These are phyloP conservation scores for Neocrepidodera transversa DNA, from an alignment of 2,888 invertebrate genomes.

Conservation along the genomic window DNA sequence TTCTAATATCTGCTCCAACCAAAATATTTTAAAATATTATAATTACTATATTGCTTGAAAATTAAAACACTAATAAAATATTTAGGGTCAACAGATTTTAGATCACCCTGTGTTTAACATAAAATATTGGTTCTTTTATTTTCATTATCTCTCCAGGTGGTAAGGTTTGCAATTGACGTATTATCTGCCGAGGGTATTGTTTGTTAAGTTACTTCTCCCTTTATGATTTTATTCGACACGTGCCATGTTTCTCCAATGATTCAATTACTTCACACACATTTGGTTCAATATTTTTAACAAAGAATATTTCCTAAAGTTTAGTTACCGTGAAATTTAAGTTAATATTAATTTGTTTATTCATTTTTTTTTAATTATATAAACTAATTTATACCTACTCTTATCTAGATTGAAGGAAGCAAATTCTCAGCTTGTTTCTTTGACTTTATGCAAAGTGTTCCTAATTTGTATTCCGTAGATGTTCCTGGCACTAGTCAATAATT, in stretches of 20 bases:
- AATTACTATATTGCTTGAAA: no score
- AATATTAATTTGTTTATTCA: no score
- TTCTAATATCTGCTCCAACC: no score
- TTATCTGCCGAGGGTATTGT: slow-evolving; percentile 41
- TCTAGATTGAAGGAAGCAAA: slow-evolving; percentile 43
- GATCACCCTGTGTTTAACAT: no score
- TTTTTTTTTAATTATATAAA: no score
- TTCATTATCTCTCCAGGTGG: slow-evolving; percentile 37
- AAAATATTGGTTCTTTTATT: background rate
- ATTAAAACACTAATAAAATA: no score
- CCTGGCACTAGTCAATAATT: slow-evolving; percentile 54
- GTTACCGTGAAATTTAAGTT: no score
- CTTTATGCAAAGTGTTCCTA: slow-evolving; percentile 52
- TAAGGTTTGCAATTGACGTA: slow-evolving; percentile 41
- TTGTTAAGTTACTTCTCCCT: slow-evolving; percentile 27
- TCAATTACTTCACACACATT: background rate
- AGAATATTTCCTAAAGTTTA: background rate
- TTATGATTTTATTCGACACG: slow-evolving; percentile 35
- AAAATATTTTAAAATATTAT: no score
- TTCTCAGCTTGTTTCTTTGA: slow-evolving; percentile 55
- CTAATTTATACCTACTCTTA: no score
- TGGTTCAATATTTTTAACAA: background rate
- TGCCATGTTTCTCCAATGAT: slow-evolving; percentile 23
- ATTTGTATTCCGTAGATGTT: slow-evolving; percentile 53
- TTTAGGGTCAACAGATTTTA: no score